Percentiles rank a stretch among this genome's conserved stretches.
These are phyloP conservation scores for Caenorhabditis zanzibari DNA, from an alignment of 2,888 invertebrate genomes.

Conservation along the genomic window DNA sequence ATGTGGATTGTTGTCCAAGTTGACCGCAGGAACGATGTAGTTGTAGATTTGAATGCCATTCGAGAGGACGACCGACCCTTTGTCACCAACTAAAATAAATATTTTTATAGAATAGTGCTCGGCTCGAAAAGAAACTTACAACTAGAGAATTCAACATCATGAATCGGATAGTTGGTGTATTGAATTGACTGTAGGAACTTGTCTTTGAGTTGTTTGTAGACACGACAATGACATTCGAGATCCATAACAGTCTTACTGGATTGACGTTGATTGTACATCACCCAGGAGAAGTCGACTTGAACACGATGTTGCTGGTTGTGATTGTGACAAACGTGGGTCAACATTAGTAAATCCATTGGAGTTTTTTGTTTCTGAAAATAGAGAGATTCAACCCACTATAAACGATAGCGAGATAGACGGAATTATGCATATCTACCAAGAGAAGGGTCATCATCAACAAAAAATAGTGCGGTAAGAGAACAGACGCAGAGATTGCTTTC, in stretches of 20 bases:
- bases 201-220: neutral
- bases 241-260: neutral
- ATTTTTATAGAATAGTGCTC: neutral
- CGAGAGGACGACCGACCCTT: neutral
- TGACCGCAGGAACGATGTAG: neutral
- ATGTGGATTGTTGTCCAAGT: neutral
- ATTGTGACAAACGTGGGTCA: neutral
- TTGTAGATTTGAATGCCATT: constrained; percentile 18
- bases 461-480: neutral
- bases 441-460: neutral
- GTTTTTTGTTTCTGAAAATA: neutral
- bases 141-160: constrained; percentile 3
- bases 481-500: constrained; percentile 11
- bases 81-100: neutral
- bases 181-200: neutral
- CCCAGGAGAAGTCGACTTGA: neutral
- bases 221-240: constrained; percentile 9
- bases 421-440: constrained; percentile 1
- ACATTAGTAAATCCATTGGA: too few species aligned
- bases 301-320: neutral
- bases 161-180: neutral
- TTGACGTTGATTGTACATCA: neutral
- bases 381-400: too few species aligned
- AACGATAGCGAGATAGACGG: neutral
- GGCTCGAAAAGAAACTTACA: neutral